Conservation (phyloP, 1,140 invertebrate genomes). For the Panagrolaimus sp. region DNA sequence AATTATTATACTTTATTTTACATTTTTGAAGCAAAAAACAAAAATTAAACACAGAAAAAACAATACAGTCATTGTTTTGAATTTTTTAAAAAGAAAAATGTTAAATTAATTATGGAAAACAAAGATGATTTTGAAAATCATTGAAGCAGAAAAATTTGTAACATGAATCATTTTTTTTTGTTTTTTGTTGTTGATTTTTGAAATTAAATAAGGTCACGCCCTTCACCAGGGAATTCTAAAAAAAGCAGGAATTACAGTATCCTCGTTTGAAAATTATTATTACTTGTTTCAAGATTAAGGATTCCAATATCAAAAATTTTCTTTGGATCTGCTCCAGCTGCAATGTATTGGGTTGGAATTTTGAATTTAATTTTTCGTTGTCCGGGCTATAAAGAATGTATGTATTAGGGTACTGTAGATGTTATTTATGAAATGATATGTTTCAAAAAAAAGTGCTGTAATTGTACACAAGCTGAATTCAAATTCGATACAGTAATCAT, state of each 20-base stretch:
- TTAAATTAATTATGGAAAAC: no score
- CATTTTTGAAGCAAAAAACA: neutral
- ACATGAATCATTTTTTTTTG: neutral
- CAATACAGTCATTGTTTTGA: neutral
- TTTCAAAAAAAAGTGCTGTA: no score
- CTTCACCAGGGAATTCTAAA: slow-evolving; percentile 4
- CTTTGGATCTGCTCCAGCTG: slow-evolving; percentile 38
- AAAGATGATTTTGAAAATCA: no score
- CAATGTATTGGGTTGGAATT: slow-evolving; percentile 50
- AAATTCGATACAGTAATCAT: no score
- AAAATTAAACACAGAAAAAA: neutral
- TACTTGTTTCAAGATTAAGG: slow-evolving; percentile 43
- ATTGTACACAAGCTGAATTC: no score
- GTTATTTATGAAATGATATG: no score
- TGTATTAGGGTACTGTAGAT: neutral
- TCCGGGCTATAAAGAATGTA: slow-evolving; percentile 37
- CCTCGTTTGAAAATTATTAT: no score
- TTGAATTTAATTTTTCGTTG: slow-evolving; percentile 51
- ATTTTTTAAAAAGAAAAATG: neutral
- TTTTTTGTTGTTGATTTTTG: neutral
- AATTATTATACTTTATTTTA: neutral
- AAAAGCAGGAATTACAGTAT: no score
- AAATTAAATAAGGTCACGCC: neutral
- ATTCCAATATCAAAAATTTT: slow-evolving; percentile 51
- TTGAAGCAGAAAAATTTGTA: neutral